These are phyloP conservation scores for Altica lythri DNA, from an alignment of 2,888 invertebrate genomes.

Conservation along the genomic window DNA sequence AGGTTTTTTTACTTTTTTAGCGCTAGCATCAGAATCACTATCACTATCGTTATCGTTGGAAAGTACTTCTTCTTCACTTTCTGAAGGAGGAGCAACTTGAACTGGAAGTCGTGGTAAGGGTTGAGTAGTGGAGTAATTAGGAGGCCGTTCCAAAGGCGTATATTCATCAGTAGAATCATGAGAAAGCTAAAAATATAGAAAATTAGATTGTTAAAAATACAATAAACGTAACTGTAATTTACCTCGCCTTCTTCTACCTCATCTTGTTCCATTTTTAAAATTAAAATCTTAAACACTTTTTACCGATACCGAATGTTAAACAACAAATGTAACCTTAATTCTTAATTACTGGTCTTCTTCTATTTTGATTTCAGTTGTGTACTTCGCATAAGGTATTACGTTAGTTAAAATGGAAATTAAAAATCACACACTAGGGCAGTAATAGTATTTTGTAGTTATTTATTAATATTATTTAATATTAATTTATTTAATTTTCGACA, in stretches of 20 bases:
- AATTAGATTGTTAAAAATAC: background rate
- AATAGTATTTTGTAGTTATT: no score
- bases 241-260: constrained; percentile 45
- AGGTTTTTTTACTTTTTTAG: constrained; percentile 61
- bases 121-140: constrained; percentile 51
- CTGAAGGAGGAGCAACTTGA: constrained; percentile 59
- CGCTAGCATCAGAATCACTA: constrained; percentile 63
- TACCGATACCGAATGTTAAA: no score
- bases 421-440: no score
- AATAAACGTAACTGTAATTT: constrained; percentile 9
- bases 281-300: no score
- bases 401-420: no score
- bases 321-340: background rate
- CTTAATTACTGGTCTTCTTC: no score
- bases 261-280: constrained; percentile 38
- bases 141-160: constrained; percentile 64
- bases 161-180: constrained; percentile 58
- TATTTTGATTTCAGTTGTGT: no score
- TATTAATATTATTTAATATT: no score
- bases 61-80: constrained; percentile 43
- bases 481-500: no score
- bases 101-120: constrained; percentile 45
- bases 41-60: constrained; percentile 61
- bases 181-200: constrained; percentile 42
- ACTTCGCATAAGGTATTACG: no score